Evolutionary conservation across 1,140 invertebrate genomes (phyloP).

Genomic region (Bilobella aurantiaca): DNA sequence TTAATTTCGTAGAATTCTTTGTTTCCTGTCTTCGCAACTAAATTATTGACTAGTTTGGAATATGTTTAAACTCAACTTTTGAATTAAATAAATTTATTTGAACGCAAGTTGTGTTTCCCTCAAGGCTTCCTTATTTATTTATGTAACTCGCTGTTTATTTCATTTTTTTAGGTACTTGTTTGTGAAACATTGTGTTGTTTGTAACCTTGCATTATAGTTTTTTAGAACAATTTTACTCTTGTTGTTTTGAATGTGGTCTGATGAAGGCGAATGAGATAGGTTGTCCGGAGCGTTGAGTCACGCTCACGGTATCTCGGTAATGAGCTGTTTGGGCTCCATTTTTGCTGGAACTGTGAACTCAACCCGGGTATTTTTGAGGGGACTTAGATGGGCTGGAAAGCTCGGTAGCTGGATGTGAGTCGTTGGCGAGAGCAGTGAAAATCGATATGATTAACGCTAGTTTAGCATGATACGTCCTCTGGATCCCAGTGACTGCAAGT

Average conservation of each 20-base stretch:
- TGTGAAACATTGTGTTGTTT: neutral
- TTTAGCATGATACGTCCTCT: slow-evolving; percentile 34
- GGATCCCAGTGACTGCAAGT: slow-evolving; percentile 5
- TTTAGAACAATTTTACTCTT: neutral
- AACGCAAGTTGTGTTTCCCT: neutral
- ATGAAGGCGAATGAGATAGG: neutral
- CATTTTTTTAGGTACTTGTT: neutral
- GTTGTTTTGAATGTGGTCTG: neutral
- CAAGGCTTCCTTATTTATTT: neutral
- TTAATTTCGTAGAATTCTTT: neutral
- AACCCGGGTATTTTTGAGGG: neutral
- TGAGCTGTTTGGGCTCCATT: neutral
- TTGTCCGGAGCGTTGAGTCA: neutral
- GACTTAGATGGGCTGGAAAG: neutral
- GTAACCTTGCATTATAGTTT: neutral
- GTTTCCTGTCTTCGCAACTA: too few relatives aligned
- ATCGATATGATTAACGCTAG: slow-evolving; percentile 36
- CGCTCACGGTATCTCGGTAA: neutral
- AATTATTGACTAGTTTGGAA: neutral
- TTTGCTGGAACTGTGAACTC: neutral
- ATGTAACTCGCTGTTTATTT: neutral
- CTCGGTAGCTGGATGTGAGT: neutral
- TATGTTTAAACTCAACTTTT: neutral
- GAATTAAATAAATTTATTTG: neutral
- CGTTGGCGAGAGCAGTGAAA: too few relatives aligned